These are phyloP conservation scores for Ephydatia muelleri DNA, from an alignment of 37 sponge, comb jelly and placozoan species.

Conservation along the genomic window DNA sequence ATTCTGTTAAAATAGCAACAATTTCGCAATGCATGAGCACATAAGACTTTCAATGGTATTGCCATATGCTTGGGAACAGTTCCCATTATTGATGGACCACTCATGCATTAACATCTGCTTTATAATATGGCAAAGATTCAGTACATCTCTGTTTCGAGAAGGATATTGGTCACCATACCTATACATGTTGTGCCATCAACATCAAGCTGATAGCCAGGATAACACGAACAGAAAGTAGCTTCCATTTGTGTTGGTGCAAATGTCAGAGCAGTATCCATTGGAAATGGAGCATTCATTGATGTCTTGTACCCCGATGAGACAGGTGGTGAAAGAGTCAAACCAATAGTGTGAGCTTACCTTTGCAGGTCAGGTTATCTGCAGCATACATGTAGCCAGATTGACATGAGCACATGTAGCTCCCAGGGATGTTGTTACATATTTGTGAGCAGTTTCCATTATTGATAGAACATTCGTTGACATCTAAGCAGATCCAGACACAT, in stretches of 20 bases:
- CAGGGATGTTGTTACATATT: slow-evolving; percentile 2
- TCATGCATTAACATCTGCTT: background rate
- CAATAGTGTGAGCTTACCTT: background rate
- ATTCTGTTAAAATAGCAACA: no score
- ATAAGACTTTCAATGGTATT: slow-evolving; percentile 4
- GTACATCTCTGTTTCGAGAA: no score
- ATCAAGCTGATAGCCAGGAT: no score
- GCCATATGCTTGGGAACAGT: background rate
- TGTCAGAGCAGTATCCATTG: no score
- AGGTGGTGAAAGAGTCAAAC: background rate
- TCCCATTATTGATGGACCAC: background rate
- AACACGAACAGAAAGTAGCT: no score
- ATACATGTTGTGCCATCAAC: no score
- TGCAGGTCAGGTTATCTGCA: background rate
- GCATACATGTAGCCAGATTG: background rate
- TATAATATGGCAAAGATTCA: no score
- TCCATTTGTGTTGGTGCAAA: no score
- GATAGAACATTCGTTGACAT: slow-evolving; percentile 5
- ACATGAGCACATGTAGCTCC: slow-evolving; percentile 9
- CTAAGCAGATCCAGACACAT: background rate
- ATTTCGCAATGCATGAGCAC: no score
- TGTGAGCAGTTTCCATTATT: background rate
- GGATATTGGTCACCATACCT: no score
- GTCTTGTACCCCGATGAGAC: no score
- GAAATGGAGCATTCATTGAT: no score